Evolutionary conservation across 2,113 vertebrate genomes (phyloP).

Genomic region (Aptenodytes patagonicus): DNA sequence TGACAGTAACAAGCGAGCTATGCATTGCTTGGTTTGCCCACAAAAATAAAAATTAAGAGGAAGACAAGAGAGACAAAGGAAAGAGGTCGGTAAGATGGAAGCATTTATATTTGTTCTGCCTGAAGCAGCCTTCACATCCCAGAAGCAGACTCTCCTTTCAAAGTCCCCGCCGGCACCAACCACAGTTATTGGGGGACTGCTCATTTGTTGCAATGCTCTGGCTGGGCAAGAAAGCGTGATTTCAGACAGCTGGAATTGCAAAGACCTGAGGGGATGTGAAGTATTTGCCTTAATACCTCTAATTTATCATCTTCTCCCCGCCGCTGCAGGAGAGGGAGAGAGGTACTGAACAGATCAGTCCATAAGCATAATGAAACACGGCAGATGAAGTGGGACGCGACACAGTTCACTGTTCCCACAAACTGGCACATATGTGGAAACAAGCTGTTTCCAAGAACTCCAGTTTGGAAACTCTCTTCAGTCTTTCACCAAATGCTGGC

Average conservation of each 20-base stretch:
- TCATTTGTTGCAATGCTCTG: neutral
- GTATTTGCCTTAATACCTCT: neutral
- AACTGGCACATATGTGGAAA: neutral
- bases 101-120: slow-evolving; percentile 1
- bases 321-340: neutral
- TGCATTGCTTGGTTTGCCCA: slow-evolving; percentile 6
- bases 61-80: slow-evolving; percentile 6
- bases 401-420: neutral
- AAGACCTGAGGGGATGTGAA: slow-evolving; percentile 6
- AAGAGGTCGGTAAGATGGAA: neutral
- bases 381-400: neutral
- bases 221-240: neutral
- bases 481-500: neutral
- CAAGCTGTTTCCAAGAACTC: neutral
- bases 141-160: neutral
- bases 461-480: neutral
- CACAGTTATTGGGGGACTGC: neutral
- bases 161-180: neutral
- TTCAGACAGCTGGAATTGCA: slow-evolving; percentile 35
- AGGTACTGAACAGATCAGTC: neutral
- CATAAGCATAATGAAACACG: neutral
- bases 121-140: neutral
- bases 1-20: slow-evolving; percentile 7
- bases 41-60: neutral
- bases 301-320: slow-evolving; percentile 10